Evolutionary conservation across 2,888 invertebrate genomes (phyloP).

Genomic region (Leucoptera coffeella): DNA sequence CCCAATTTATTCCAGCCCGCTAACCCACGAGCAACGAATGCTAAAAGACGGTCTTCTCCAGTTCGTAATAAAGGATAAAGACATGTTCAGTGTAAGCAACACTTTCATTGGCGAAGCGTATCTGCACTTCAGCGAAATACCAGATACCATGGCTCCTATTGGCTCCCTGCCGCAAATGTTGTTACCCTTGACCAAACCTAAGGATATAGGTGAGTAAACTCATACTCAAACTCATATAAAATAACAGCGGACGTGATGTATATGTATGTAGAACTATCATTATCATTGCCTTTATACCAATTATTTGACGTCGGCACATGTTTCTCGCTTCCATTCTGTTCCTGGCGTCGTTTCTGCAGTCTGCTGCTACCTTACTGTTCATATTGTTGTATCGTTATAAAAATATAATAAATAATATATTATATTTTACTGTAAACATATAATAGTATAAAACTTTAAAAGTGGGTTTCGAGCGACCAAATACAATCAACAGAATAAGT

Average conservation of each 20-base stretch:
- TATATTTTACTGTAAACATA: no score
- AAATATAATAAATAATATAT: no score
- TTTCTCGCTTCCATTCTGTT: no score
- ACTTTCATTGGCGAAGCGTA: slow-evolving; percentile 95
- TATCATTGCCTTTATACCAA: no score
- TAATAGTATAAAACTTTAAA: no score
- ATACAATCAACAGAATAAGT: no score
- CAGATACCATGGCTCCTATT: slow-evolving; percentile 54
- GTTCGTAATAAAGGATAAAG: slow-evolving; percentile 94
- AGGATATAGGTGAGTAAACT: slow-evolving; percentile 48
- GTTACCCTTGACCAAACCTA: slow-evolving; percentile 65
- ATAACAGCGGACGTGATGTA: neutral
- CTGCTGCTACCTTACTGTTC: no score
- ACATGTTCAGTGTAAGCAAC: slow-evolving; percentile 84
- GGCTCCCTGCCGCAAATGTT: slow-evolving; percentile 65
- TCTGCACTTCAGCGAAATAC: slow-evolving; percentile 71
- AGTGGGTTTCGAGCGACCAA: no score
- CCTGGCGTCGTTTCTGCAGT: no score
- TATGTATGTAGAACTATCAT: slow-evolving; percentile 3
- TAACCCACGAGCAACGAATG: slow-evolving; percentile 67
- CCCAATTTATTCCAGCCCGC: slow-evolving; percentile 36
- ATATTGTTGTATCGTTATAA: no score
- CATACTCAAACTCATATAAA: neutral
- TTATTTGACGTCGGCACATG: no score
- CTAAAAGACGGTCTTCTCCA: slow-evolving; percentile 67